Evolutionary conservation across 2,888 invertebrate genomes (phyloP).

Genomic region (Dioctria rufipes): DNA sequence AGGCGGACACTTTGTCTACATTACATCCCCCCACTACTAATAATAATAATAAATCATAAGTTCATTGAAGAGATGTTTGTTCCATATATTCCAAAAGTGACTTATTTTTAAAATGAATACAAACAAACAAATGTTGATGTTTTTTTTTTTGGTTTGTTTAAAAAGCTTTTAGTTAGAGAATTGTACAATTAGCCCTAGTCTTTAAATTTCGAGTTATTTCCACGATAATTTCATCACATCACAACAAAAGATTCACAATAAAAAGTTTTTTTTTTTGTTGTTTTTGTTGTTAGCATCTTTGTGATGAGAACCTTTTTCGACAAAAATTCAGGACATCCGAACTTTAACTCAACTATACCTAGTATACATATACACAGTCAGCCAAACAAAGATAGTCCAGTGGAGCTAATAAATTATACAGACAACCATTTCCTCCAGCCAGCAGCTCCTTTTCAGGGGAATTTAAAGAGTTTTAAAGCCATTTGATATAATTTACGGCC

Average conservation of each 20-base stretch:
- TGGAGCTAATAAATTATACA: conserved; percentile 39
- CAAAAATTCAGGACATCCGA: conserved; percentile 49
- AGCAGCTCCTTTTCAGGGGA: conserved; percentile 23
- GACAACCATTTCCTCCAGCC: conserved; percentile 44
- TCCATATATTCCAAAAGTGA: too few species aligned
- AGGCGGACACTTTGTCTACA: too few species aligned
- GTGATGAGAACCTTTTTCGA: conserved; percentile 9
- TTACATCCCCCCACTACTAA: too few species aligned
- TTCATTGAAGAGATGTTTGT: too few species aligned
- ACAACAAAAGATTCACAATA: neutral
- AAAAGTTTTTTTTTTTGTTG: neutral
- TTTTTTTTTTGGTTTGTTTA: too few species aligned
- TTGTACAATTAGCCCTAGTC: neutral
- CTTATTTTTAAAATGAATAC: too few species aligned
- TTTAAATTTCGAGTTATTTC: neutral
- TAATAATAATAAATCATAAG: too few species aligned
- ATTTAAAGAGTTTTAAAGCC: conserved; percentile 47
- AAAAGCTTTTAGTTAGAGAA: too few species aligned
- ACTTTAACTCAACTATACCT: conserved; percentile 32
- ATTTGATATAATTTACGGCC: conserved; percentile 42
- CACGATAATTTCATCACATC: neutral
- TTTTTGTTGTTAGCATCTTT: neutral
- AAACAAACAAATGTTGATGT: too few species aligned
- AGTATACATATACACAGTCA: neutral
- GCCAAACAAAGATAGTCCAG: conserved; percentile 44